These are phyloP conservation scores for Doris montereyensis DNA, from an alignment of 2,888 invertebrate genomes.

Conservation along the genomic window DNA sequence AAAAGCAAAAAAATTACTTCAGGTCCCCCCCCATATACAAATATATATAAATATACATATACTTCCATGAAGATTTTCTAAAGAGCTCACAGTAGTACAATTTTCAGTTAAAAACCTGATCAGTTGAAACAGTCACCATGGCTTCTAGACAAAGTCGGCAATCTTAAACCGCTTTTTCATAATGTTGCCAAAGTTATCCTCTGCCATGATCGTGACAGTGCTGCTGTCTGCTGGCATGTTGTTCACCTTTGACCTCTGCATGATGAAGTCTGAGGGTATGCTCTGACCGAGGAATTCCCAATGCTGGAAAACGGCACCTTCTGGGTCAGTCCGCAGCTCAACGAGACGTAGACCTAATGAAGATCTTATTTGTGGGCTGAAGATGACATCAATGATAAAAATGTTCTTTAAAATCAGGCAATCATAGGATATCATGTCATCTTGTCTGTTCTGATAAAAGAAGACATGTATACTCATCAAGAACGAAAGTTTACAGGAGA, in stretches of 20 bases:
- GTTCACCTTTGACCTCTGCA: conserved; percentile 52
- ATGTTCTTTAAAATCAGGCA: no score
- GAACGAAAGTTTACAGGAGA: no score
- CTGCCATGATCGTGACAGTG: conserved; percentile 60
- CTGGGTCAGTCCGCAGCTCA: conserved; percentile 67
- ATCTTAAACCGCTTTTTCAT: conserved; percentile 64
- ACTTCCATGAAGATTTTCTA: no score
- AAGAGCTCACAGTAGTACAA: background rate
- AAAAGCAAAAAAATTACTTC: no score
- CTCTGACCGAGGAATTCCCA: conserved; percentile 68
- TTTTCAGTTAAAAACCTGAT: background rate
- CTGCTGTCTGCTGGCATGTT: conserved; percentile 54
- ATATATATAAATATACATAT: no score
- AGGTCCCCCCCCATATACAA: no score
- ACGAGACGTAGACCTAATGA: conserved; percentile 63
- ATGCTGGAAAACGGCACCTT: conserved; percentile 69
- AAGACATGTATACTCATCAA: no score
- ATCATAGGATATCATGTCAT: no score
- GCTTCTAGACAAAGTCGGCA: conserved; percentile 52
- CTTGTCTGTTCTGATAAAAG: no score
- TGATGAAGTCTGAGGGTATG: conserved; percentile 62
- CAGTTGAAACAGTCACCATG: background rate
- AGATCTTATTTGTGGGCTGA: conserved; percentile 48
- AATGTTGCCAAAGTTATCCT: conserved; percentile 68
- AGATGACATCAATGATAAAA: no score